Evolutionary conservation across 1,140 invertebrate species (phyloP).

Genomic region (Cardiocondyla obscurior): DNA sequence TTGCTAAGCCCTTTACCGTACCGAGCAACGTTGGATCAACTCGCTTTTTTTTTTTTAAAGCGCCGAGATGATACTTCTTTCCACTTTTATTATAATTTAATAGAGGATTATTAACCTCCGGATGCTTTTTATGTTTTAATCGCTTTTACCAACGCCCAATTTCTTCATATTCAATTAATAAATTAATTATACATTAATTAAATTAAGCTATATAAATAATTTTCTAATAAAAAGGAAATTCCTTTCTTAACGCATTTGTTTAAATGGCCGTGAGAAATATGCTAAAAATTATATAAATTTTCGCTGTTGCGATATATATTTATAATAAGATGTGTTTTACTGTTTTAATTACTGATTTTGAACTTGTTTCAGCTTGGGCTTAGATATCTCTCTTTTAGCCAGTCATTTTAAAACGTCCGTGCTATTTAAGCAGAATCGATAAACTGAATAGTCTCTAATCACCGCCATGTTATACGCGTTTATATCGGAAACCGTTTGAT

Average conservation of each 20-base stretch:
- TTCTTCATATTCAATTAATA: not conserved
- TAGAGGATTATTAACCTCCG: not conserved
- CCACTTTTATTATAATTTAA: slow-evolving; percentile 1
- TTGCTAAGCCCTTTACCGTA: slow-evolving; percentile 59
- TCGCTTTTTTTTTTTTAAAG: slow-evolving; percentile 60
- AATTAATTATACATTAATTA: not conserved
- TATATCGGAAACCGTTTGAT: slow-evolving; percentile 11
- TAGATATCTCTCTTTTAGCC: not conserved
- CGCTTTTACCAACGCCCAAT: not conserved
- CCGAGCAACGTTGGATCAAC: slow-evolving; percentile 51
- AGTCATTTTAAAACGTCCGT: not conserved
- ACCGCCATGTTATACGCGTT: not conserved
- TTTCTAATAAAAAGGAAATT: not conserved
- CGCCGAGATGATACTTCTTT: not conserved
- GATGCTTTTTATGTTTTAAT: not conserved
- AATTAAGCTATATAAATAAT: not conserved
- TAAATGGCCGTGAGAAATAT: too few species aligned
- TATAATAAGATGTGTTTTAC: too few species aligned
- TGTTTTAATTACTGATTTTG: not conserved
- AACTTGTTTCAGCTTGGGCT: not conserved
- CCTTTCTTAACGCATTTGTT: not conserved
- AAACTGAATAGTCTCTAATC: slow-evolving; percentile 8
- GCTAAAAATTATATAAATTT: too few species aligned
- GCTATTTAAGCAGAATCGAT: not conserved
- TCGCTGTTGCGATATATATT: too few species aligned